These are phyloP conservation scores for Suncus etruscus DNA, from an alignment of 2,113 vertebrate genomes.

Conservation along the genomic window DNA sequence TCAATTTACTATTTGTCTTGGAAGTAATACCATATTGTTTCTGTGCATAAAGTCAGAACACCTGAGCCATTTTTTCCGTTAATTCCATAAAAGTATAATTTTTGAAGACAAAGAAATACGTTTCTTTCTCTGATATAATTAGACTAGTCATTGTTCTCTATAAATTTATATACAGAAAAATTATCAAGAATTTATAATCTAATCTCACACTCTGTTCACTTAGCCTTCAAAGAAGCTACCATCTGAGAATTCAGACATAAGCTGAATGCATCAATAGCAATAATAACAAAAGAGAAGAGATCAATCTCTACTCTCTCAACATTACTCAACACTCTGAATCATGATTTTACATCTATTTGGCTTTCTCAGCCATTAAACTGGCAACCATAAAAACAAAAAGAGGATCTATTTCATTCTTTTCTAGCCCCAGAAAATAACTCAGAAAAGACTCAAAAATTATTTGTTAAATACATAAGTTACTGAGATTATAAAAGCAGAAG, in stretches of 20 bases:
- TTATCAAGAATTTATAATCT: not conserved
- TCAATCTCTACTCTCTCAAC: not conserved
- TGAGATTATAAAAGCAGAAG: not conserved
- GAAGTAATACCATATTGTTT: not conserved
- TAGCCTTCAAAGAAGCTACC: constrained; percentile 4
- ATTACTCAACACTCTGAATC: not conserved
- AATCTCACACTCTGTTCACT: not conserved
- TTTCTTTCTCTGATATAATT: not conserved
- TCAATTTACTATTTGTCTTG: constrained; percentile 38
- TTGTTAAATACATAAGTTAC: not conserved
- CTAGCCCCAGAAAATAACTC: not conserved
- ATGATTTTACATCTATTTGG: not conserved
- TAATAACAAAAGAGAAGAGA: not conserved
- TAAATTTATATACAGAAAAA: not conserved
- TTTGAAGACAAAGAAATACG: not conserved
- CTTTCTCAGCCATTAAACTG: not conserved
- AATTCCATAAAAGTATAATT: not conserved
- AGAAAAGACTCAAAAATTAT: constrained; percentile 23
- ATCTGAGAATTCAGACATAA: constrained; percentile 22
- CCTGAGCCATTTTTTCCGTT: not conserved
- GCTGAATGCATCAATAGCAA: not conserved
- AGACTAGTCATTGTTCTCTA: not conserved
- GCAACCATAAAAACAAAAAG: not conserved
- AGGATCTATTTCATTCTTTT: not conserved
- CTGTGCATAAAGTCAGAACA: not conserved